Conservation (phyloP, 2,113 vertebrate species). For the Edolisoma coerulescens region DNA sequence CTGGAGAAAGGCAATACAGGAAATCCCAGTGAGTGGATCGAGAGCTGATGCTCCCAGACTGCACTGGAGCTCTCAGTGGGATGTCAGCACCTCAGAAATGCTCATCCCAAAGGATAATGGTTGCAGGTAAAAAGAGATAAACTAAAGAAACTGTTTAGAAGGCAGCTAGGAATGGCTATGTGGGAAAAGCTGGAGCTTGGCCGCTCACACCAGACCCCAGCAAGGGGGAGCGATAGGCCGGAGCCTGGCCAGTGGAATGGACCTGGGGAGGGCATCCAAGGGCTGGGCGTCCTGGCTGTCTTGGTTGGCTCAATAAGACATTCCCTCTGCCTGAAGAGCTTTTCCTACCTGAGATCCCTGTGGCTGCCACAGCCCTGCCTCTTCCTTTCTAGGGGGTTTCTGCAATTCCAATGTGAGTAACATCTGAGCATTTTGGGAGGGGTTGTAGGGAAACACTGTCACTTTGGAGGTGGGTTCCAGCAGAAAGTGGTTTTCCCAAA, state of each 20-base stretch:
- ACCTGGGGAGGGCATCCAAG: background rate
- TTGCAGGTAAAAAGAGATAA: background rate
- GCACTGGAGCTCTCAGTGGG: fast-evolving
- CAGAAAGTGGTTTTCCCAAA: background rate
- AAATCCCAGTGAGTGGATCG: background rate
- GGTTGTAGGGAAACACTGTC: background rate
- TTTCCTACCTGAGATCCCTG: background rate
- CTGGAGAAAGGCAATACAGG: background rate
- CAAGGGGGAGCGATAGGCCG: background rate
- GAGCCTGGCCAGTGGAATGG: background rate
- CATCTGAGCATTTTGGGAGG: background rate
- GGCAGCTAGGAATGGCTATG: background rate
- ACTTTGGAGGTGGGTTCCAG: background rate
- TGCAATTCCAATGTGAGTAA: background rate
- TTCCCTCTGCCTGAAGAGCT: background rate
- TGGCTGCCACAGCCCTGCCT: background rate
- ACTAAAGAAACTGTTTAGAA: background rate
- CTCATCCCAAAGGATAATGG: background rate
- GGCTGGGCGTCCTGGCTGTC: background rate
- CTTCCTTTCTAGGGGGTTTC: background rate
- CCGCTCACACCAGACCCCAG: background rate
- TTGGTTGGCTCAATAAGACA: background rate
- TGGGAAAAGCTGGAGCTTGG: background rate
- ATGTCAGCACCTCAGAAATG: fast-evolving
- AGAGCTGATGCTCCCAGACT: background rate